phyloP scores from a whole-genome alignment of 1,140 invertebrate genomes.

The Euura lappo region DNA sequence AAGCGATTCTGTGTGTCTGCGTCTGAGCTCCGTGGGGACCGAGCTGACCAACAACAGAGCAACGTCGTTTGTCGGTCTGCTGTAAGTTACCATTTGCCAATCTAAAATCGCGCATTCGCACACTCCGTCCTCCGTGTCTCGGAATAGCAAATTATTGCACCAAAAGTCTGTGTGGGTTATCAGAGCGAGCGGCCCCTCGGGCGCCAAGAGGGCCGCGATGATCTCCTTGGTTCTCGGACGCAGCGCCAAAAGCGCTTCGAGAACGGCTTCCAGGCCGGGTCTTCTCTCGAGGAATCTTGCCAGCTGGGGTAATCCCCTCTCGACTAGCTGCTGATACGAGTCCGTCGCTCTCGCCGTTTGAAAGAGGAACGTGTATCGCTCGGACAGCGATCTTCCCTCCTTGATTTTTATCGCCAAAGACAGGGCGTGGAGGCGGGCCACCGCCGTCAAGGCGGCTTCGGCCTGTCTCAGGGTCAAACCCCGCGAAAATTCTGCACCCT shows the following conservation, averaged over 20 bases:
- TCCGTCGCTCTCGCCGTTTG: conserved; percentile 77
- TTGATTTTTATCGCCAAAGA: conserved; percentile 71
- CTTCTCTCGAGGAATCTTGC: conserved; percentile 72
- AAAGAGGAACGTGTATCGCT: conserved; percentile 77
- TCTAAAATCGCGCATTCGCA: conserved; percentile 73
- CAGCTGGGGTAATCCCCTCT: conserved; percentile 75
- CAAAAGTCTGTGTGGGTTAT: conserved; percentile 84
- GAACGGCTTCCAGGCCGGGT: conserved; percentile 63
- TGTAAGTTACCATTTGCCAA: conserved; percentile 86
- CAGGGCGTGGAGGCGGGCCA: conserved; percentile 74
- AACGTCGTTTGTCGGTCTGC: conserved; percentile 78
- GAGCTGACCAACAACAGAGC: conserved; percentile 81
- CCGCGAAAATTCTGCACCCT: conserved; percentile 68
- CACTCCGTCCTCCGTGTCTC: conserved; percentile 57
- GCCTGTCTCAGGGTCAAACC: conserved; percentile 72
- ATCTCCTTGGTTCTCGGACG: conserved; percentile 67
- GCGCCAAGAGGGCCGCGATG: conserved; percentile 69
- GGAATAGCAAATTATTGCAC: conserved; percentile 81
- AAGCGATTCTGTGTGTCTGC: conserved; percentile 65
- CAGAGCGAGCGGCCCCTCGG: conserved; percentile 71
- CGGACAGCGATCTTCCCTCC: conserved; percentile 66
- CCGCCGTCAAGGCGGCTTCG: conserved; percentile 70
- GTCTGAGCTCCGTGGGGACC: conserved; percentile 71
- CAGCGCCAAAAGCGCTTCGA: conserved; percentile 62
- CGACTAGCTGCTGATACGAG: conserved; percentile 77